Conservation (phyloP, 2,113 vertebrate species). For the Cyprinodon variegatus region DNA sequence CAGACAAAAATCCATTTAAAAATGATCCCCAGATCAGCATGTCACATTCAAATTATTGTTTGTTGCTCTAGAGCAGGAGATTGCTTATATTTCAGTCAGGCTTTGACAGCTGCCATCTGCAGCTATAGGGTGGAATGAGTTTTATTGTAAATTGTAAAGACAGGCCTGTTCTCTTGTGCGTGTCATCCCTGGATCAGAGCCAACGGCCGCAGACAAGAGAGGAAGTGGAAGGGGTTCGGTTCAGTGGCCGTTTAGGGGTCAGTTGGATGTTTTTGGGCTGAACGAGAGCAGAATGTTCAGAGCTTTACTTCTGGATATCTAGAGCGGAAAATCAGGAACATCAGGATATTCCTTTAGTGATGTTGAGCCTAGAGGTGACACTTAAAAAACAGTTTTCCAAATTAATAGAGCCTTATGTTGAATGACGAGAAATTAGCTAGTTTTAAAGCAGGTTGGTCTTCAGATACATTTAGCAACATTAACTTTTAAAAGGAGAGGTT, state of each 20-base stretch:
- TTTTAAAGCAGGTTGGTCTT: background rate
- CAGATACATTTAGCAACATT: too few relatives aligned
- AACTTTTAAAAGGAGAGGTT: too few relatives aligned
- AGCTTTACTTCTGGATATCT: conserved; percentile 13
- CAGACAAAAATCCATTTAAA: conserved; percentile 25
- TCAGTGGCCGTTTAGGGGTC: conserved; percentile 31
- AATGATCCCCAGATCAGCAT: background rate
- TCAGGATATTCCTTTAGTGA: background rate
- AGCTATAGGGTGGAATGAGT: background rate
- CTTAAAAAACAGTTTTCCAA: background rate
- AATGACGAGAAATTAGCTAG: background rate
- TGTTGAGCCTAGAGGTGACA: background rate
- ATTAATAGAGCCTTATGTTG: background rate
- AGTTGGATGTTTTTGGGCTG: conserved; percentile 14
- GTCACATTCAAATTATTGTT: conserved; percentile 17
- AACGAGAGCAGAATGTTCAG: conserved; percentile 19
- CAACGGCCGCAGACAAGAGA: conserved; percentile 51
- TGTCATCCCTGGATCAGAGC: conserved; percentile 45
- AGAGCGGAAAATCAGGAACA: conserved; percentile 7
- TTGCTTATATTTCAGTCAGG: conserved; percentile 12
- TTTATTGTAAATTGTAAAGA: conserved; percentile 6
- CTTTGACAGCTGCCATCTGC: conserved; percentile 43
- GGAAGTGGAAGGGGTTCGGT: conserved; percentile 30
- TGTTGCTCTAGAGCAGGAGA: conserved; percentile 13
- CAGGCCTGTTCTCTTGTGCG: conserved; percentile 11